Conservation (phyloP, 2,888 invertebrate genomes). For the Andrena chrysosceles region DNA sequence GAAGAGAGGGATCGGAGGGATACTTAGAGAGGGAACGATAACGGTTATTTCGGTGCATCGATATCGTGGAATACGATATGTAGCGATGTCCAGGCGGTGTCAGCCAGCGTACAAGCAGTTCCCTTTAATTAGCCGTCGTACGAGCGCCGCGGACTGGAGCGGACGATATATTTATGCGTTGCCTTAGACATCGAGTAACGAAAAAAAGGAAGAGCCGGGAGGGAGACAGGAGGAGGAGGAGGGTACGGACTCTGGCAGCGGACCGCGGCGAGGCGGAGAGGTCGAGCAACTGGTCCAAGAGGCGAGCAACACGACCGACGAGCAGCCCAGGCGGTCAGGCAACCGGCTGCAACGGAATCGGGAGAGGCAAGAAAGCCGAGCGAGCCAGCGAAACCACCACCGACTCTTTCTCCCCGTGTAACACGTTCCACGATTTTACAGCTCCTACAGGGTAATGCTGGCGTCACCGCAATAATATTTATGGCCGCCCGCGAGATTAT, state of each 20-base stretch:
- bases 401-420: constrained; percentile 66
- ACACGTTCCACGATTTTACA: constrained; percentile 81
- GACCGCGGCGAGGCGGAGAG: constrained; percentile 7
- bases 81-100: constrained; percentile 55
- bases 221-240: constrained; percentile 3
- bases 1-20: not conserved
- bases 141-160: constrained; percentile 47
- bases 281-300: not conserved
- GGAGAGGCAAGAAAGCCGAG: not conserved
- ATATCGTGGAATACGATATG: constrained; percentile 66
- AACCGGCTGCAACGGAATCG: constrained; percentile 4
- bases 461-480: constrained; percentile 81
- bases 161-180: constrained; percentile 65
- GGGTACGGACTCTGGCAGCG: not conserved
- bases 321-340: constrained; percentile 7
- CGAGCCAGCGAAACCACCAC: constrained; percentile 34
- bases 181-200: constrained; percentile 49
- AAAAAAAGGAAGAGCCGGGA: constrained; percentile 30
- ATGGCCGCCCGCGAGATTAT: constrained; percentile 80
- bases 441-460: constrained; percentile 76
- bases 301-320: constrained; percentile 29
- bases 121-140: constrained; percentile 68
- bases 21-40: constrained; percentile 48
- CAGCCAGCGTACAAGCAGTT: constrained; percentile 62
- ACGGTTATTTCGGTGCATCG: constrained; percentile 59